These are phyloP conservation scores for Pygmarrhopalites habei DNA, from an alignment of 1,140 invertebrate genomes.

Conservation along the genomic window DNA sequence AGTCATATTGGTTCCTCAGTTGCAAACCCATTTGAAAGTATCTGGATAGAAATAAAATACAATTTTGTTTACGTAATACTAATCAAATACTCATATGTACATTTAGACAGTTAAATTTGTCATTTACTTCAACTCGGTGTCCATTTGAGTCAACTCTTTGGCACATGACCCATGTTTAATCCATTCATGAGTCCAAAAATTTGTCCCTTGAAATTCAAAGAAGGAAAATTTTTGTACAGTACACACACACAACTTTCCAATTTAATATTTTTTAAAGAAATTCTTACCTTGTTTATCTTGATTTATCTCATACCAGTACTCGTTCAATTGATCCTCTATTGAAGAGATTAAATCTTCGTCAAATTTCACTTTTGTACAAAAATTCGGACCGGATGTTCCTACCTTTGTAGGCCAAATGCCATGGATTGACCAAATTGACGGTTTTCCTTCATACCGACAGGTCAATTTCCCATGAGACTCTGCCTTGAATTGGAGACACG, in stretches of 20 bases:
- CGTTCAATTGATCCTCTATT: slow-evolving; percentile 25
- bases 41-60: too few species aligned
- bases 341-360: slow-evolving; percentile 17
- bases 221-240: too few species aligned
- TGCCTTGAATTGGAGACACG: slow-evolving; percentile 35
- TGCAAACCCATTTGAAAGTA: slow-evolving; percentile 32
- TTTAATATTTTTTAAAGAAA: too few species aligned
- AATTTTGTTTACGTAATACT: too few species aligned
- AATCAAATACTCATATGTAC: too few species aligned
- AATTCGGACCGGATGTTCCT: slow-evolving; percentile 32
- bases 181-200: slow-evolving; percentile 39
- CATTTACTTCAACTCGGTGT: slow-evolving; percentile 24
- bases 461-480: background rate
- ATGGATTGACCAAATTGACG: slow-evolving; percentile 38
- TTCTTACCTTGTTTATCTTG: slow-evolving; percentile 21
- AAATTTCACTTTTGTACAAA: slow-evolving; percentile 36
- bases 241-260: too few species aligned
- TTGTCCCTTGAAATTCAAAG: too few species aligned
- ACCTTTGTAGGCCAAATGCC: slow-evolving; percentile 35
- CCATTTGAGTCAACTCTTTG: slow-evolving; percentile 21
- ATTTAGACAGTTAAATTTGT: too few species aligned
- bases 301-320: slow-evolving; percentile 37
- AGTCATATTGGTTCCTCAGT: slow-evolving; percentile 31
- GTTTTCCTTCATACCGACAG: slow-evolving; percentile 32
- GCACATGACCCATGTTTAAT: slow-evolving; percentile 37